These are phyloP conservation scores for Tachina fera DNA, from an alignment of 2,888 invertebrate species.

Conservation along the genomic window DNA sequence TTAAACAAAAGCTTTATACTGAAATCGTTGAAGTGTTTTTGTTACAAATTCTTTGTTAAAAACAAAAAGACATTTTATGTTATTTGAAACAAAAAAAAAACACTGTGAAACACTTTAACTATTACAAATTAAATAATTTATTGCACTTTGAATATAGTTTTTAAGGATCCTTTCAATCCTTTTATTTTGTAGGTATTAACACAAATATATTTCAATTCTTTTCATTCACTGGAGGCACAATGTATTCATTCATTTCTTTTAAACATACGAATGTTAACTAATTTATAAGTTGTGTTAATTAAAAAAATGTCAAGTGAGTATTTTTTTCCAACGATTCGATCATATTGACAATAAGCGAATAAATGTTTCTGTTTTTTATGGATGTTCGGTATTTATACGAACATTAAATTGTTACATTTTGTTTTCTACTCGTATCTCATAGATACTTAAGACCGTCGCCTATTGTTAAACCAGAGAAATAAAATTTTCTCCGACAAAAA, in stretches of 20 bases:
- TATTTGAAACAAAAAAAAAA: slow-evolving; percentile 4
- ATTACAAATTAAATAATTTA: neutral
- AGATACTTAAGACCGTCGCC: slow-evolving; percentile 31
- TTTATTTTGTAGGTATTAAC: slow-evolving; percentile 9
- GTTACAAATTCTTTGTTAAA: slow-evolving; percentile 36
- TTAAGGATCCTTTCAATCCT: slow-evolving; percentile 6
- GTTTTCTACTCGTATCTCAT: slow-evolving; percentile 44
- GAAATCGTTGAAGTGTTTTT: neutral
- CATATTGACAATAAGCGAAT: slow-evolving; percentile 77
- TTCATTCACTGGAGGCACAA: slow-evolving; percentile 1
- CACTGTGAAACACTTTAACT: slow-evolving; percentile 1
- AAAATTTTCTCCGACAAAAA: slow-evolving; percentile 49
- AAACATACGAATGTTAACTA: slow-evolving; percentile 8
- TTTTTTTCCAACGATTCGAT: slow-evolving; percentile 74
- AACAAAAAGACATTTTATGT: slow-evolving; percentile 48
- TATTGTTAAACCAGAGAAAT: slow-evolving; percentile 53
- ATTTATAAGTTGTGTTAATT: slow-evolving; percentile 25
- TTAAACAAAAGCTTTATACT: slow-evolving; percentile 24
- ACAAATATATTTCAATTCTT: slow-evolving; percentile 4
- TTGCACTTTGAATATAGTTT: neutral
- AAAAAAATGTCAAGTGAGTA: slow-evolving; percentile 13
- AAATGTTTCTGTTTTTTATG: slow-evolving; percentile 74
- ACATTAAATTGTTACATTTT: slow-evolving; percentile 58
- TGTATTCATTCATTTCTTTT: slow-evolving; percentile 20
- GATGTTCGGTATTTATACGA: slow-evolving; percentile 77